A percentile compares a stretch with the other conserved stretches of the same genome.
phyloP scores from a whole-genome alignment of 2,797 vertebrate species.

The Arctocebus calabarensis region DNA sequence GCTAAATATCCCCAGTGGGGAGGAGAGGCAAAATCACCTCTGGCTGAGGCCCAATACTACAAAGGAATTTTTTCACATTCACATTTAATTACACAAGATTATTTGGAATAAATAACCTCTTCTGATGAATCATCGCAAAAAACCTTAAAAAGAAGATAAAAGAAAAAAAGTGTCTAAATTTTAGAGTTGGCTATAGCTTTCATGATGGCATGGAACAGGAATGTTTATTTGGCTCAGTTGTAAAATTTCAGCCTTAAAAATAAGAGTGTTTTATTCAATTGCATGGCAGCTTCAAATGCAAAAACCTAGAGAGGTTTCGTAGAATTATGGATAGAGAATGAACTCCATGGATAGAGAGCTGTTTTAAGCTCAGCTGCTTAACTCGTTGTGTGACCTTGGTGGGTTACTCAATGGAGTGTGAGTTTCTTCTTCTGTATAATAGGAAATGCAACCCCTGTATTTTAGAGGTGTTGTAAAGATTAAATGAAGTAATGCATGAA shows the following conservation, averaged over 20 bases:
- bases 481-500: constrained; percentile 23
- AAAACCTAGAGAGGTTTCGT: not conserved
- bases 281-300: not conserved
- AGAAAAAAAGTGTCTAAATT: not conserved
- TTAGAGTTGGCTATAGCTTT: not conserved
- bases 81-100: constrained; percentile 1
- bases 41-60: not conserved
- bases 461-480: not conserved
- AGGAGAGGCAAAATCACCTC: not conserved
- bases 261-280: not conserved
- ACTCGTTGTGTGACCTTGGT: not conserved
- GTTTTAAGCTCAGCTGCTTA: not conserved
- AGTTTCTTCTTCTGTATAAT: not conserved
- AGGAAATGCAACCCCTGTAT: not conserved
- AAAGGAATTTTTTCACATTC: not conserved
- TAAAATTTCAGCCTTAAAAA: not conserved
- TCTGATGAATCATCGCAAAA: not conserved
- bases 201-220: not conserved
- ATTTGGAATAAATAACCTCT: not conserved
- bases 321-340: not conserved
- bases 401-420: not conserved
- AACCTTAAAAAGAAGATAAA: not conserved
- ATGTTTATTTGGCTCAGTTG: not conserved
- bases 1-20: not conserved
- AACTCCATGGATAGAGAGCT: not conserved